Evolutionary conservation across 1,140 invertebrate species (phyloP).

Genomic region (Pantala flavescens): DNA sequence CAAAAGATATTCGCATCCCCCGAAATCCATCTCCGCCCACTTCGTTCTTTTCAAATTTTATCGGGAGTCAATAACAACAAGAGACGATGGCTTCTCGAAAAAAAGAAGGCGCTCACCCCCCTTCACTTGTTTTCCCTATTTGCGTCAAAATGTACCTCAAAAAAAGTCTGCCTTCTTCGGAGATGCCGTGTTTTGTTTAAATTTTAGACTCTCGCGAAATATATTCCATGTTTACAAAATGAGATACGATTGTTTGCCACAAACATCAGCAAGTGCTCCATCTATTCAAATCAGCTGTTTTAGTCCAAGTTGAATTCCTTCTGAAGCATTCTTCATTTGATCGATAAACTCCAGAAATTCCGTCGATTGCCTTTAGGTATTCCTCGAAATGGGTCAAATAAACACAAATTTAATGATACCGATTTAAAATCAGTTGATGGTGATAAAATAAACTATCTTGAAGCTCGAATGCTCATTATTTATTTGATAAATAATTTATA

Average conservation of each 20-base stretch:
- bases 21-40: background rate
- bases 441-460: too few species aligned
- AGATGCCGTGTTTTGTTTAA: background rate
- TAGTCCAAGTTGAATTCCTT: too few species aligned
- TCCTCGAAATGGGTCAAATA: too few species aligned
- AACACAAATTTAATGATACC: too few species aligned
- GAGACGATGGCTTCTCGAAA: background rate
- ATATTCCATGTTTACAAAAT: background rate
- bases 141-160: background rate
- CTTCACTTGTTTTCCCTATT: background rate
- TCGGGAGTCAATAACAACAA: constrained; percentile 9
- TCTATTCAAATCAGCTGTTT: too few species aligned
- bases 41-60: background rate
- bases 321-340: too few species aligned
- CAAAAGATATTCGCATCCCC: background rate
- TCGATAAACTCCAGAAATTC: too few species aligned
- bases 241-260: background rate
- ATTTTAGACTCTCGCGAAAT: background rate
- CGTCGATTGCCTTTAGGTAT: too few species aligned
- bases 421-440: too few species aligned
- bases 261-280: background rate
- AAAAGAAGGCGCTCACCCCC: background rate
- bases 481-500: too few species aligned
- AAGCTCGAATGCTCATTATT: too few species aligned
- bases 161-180: background rate